Conservation (phyloP, 1,140 invertebrate species). For the Eriosoma lanigerum region DNA sequence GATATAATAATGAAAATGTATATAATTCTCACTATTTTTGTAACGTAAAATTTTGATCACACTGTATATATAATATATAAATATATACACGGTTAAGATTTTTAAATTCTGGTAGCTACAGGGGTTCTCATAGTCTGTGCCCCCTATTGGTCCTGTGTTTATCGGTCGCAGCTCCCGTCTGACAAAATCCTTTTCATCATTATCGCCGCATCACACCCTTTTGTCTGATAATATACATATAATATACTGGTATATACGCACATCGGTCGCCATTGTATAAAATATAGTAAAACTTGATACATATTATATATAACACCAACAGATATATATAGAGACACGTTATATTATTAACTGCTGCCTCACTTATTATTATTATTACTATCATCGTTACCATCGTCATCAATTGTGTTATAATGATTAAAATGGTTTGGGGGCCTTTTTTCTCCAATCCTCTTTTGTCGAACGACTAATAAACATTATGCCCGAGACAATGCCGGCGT, state of each 20-base stretch:
- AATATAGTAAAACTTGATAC: slow-evolving; percentile 44
- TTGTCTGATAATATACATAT: slow-evolving; percentile 27
- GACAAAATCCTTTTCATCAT: slow-evolving; percentile 51
- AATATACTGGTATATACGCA: background rate
- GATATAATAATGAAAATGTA: no score
- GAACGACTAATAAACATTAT: slow-evolving; percentile 49
- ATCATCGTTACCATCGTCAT: slow-evolving; percentile 49
- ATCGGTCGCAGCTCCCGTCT: slow-evolving; percentile 51
- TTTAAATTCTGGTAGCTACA: slow-evolving; percentile 52
- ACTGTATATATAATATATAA: background rate
- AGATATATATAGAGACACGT: slow-evolving; percentile 36
- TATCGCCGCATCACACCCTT: slow-evolving; percentile 52
- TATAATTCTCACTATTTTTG: no score
- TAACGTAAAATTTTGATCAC: no score
- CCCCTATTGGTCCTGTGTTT: slow-evolving; percentile 49
- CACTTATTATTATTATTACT: slow-evolving; percentile 50
- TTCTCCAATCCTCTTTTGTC: slow-evolving; percentile 34
- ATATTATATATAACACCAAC: slow-evolving; percentile 40
- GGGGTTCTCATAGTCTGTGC: slow-evolving; percentile 48
- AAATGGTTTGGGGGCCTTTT: slow-evolving; percentile 51
- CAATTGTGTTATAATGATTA: slow-evolving; percentile 51
- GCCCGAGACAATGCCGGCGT: slow-evolving; percentile 41
- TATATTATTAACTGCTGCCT: slow-evolving; percentile 48
- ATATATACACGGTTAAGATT: slow-evolving; percentile 1
- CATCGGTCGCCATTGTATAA: slow-evolving; percentile 13